Base-by-base conservation (phyloP, 2,113 vertebrate genomes). In the Thunnus thynnus region DNA sequence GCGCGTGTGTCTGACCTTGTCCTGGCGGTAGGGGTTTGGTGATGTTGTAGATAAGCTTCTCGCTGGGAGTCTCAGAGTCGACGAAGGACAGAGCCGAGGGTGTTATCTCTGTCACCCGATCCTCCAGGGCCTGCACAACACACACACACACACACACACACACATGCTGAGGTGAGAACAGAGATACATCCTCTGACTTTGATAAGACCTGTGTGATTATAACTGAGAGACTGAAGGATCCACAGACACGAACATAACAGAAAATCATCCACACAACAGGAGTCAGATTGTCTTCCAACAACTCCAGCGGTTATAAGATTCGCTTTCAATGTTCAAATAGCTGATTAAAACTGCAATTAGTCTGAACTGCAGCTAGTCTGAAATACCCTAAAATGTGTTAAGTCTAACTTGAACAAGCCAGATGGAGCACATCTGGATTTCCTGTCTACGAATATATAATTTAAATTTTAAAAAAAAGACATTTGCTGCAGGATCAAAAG, bases 11-110 rank as follows among this genome's bases (percentile, higher is more conserved):
- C 90, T 94, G 94, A 97, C 98, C 98, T 94, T 98, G 96, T 88
- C 94, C 95, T n/a, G 93, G 91, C 30, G 88, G 93, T 12, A 99
- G 94, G 8, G 96, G 96, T 63, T 93, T 92, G 13, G 98, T 99
- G 94, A 99, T 93, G 44, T 97, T 99, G 92, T 97, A 99, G 41
- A 96, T 54, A 69, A 99, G 95, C 85, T 97, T 96, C 64, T 96
- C 92, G 18, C 91, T 96, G 58, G 96, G 95, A 67, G 93, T 93
- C 83, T 97, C 95, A 0, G 96, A 92, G 88, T 97, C 97, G 68
- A 96, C 30, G 87, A 99, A 99, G 78, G 97, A 96, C 32, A 99
- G 95, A 62, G 96, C 96, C 66, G 95, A 93, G 3, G 97, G 91
- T 11, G 96, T 95, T 86, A 99, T 96, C 88, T 95, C 94, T 2